Conservation (phyloP, 2,113 vertebrate genomes). For the Cyprinodon variegatus region DNA sequence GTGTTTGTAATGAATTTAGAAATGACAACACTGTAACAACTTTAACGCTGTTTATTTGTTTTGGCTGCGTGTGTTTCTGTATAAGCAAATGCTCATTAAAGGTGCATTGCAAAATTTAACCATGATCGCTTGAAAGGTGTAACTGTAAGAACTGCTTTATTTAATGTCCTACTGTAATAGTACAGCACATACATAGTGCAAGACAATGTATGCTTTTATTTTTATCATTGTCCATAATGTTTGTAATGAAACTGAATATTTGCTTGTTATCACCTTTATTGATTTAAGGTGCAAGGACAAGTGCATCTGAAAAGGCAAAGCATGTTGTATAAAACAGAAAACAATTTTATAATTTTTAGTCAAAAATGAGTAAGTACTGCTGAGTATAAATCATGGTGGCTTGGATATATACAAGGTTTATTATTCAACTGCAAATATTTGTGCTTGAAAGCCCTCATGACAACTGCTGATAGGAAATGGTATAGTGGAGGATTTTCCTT, state of each 20-base stretch:
- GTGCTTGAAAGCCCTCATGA: background rate
- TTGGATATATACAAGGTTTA: background rate
- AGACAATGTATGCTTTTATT: conserved; percentile 55
- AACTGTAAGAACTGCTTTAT: conserved; percentile 44
- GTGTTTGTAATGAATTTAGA: conserved; percentile 36
- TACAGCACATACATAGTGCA: conserved; percentile 61
- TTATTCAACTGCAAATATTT: background rate
- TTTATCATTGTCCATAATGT: conserved; percentile 29
- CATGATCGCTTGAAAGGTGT: conserved; percentile 43
- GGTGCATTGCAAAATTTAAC: conserved; percentile 21
- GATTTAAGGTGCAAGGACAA: conserved; percentile 42
- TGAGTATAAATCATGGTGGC: background rate
- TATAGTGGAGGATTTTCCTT: background rate
- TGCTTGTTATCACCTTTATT: conserved; percentile 59
- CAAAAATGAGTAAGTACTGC: conserved; percentile 24
- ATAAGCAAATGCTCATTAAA: background rate
- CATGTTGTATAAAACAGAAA: conserved; percentile 29
- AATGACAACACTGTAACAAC: conserved; percentile 18
- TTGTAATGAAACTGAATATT: conserved; percentile 56
- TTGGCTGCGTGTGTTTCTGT: conserved; percentile 14
- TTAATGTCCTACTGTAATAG: conserved; percentile 45
- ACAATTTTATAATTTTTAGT: conserved; percentile 31
- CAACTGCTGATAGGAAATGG: too few relatives aligned
- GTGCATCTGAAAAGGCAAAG: conserved; percentile 41
- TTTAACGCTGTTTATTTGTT: conserved; percentile 4